Conservation (phyloP, 2,888 invertebrate genomes). For the Agrotis ipsilon region DNA sequence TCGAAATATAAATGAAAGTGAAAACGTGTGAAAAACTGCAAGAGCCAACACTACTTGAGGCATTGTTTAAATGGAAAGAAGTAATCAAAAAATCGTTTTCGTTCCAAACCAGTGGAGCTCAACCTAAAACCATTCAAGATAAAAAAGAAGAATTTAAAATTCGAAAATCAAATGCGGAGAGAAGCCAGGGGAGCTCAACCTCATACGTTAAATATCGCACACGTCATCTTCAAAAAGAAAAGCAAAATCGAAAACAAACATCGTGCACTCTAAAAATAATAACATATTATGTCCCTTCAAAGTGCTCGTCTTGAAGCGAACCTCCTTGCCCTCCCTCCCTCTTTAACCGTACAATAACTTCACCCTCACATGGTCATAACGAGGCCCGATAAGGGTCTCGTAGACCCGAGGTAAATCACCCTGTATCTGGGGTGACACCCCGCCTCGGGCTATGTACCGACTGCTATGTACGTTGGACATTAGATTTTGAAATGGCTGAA, state of each 20-base stretch:
- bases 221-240: constrained; percentile 58
- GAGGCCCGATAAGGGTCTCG: constrained; percentile 89
- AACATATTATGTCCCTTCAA: constrained; percentile 88
- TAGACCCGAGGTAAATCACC: constrained; percentile 90
- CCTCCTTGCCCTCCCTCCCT: constrained; percentile 72
- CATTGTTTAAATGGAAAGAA: background rate
- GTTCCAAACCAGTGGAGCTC: too few species aligned
- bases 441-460: constrained; percentile 77
- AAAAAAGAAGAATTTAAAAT: background rate
- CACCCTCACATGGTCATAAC: constrained; percentile 91
- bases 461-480: constrained; percentile 76
- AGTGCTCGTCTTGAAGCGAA: constrained; percentile 75
- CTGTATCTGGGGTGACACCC: constrained; percentile 88
- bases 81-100: background rate
- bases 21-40: background rate
- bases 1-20: background rate
- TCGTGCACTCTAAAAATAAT: constrained; percentile 83
- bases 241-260: constrained; percentile 82
- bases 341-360: constrained; percentile 82
- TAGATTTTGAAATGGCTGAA: constrained; percentile 50
- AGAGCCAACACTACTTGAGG: background rate
- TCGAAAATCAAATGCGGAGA: background rate
- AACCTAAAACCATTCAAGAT: background rate
- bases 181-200: background rate
- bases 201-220: constrained; percentile 17